phyloP scores from a whole-genome alignment of 2,113 vertebrate species.

The Climacteris rufus region DNA sequence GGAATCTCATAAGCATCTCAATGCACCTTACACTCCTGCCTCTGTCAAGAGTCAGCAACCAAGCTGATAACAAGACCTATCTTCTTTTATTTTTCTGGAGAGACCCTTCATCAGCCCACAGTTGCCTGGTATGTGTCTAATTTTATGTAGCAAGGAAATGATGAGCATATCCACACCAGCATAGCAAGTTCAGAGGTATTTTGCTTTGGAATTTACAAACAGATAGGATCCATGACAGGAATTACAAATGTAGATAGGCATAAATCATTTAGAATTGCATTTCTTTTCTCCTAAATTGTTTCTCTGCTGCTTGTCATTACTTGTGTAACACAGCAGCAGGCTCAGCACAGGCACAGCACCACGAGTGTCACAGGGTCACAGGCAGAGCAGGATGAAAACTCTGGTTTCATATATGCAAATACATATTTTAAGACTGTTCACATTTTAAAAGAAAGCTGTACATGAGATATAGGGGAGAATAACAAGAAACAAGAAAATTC shows the following conservation, averaged over 20 bases:
- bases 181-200: conserved; percentile 27
- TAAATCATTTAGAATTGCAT: background rate
- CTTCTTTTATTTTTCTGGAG: conserved; percentile 39
- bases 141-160: conserved; percentile 29
- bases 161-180: background rate
- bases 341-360: background rate
- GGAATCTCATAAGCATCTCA: conserved; percentile 48
- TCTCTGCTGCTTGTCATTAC: background rate
- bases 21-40: conserved; percentile 3
- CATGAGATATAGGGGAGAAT: background rate
- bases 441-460: background rate
- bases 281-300: background rate
- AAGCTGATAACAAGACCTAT: conserved; percentile 15
- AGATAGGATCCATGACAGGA: conserved; percentile 40
- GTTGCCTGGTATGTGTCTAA: conserved; percentile 29
- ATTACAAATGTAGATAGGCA: conserved; percentile 1
- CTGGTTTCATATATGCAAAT: background rate
- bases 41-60: conserved; percentile 36
- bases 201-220: conserved; percentile 53
- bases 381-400: background rate
- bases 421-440: background rate
- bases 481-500: background rate
- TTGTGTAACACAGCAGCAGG: background rate
- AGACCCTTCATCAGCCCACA: conserved; percentile 43
- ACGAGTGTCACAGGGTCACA: background rate